Percentiles rank a stretch among this genome's conserved stretches.
These are phyloP conservation scores for Nomada ferruginata DNA, from an alignment of 2,888 invertebrate species.

Conservation along the genomic window DNA sequence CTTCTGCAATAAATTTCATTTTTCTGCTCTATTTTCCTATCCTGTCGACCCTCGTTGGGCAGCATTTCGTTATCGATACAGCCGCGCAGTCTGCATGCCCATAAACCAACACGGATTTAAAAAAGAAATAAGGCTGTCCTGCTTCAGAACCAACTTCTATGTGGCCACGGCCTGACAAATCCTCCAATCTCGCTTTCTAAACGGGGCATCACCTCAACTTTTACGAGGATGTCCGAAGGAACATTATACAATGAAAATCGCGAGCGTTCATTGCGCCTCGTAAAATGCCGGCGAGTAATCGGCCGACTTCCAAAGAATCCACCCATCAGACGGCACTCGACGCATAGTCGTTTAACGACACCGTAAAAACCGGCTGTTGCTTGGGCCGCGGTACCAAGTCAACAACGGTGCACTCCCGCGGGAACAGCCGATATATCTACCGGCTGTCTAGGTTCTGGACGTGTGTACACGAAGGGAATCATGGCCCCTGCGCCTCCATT, in stretches of 20 bases:
- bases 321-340: background rate
- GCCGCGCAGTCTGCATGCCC: conserved; percentile 5
- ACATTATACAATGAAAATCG: background rate
- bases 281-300: background rate
- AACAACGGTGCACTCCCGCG: conserved; percentile 19
- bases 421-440: conserved; percentile 73
- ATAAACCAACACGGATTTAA: background rate
- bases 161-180: conserved; percentile 66
- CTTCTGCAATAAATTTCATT: conserved; percentile 54
- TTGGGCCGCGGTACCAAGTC: conserved; percentile 11
- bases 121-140: background rate
- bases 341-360: conserved; percentile 24
- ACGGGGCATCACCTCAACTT: background rate
- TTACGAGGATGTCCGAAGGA: background rate
- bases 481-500: conserved; percentile 52
- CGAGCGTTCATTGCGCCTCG: background rate
- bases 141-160: conserved; percentile 52
- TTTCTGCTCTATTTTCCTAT: conserved; percentile 28
- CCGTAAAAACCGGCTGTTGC: conserved; percentile 28
- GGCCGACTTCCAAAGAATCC: background rate
- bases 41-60: conserved; percentile 12
- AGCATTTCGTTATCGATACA: conserved; percentile 30
- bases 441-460: conserved; percentile 55
- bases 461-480: conserved; percentile 49
- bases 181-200: conserved; percentile 11